Evolutionary conservation across 1,140 invertebrate genomes (phyloP), one percentile per base, ranked within the genome.

Genomic region (Carcinoscorpius rotundicauda): DNA sequence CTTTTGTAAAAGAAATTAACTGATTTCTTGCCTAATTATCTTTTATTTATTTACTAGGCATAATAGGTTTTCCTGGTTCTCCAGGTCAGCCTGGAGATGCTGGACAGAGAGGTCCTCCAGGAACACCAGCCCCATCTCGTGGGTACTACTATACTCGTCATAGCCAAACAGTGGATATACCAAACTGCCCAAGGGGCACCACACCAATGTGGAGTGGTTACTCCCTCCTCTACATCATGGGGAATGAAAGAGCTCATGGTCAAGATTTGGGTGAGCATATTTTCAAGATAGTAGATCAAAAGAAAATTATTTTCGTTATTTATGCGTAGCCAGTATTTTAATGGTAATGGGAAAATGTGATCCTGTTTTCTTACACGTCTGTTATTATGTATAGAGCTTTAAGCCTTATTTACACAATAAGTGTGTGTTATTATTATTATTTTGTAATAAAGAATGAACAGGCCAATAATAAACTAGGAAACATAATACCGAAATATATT

Each of bases 131-230:
- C 50, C 55, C 62, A 55, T 68, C 63, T 51, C 49, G 68, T 50
- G 66, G 69, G 8, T 64, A 69, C 48, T 62, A 66, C 5, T 70
- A 66, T 51, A 66, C 66, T 51, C 58, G 69, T 4, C 97, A 99
- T 81, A 98, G 94, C 48, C 96, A 98, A 79, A 85, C 85, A 3
- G 83, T 86, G 29, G 78, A 82, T 70, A 84, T 92, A 66, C 94
- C 96, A 0, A 72, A 80, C 29, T 99, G 97, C 80, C 95, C 95
- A 0, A 74, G 71, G 58, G 86, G 90, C 65, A 89, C 92, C 0
- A 79, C 83, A 3, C 84, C 86, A 74, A 73, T 99, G 64, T 99
- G 96, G 96, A 86, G 89, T 68, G 97, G 96, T 64, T 99, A 91
- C 77, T 98, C 94, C 10, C 79, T 99, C 2, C 82, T 98, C 0